These are phyloP conservation scores for Hedychridium roseum DNA, from an alignment of 2,888 invertebrate genomes.

Conservation along the genomic window DNA sequence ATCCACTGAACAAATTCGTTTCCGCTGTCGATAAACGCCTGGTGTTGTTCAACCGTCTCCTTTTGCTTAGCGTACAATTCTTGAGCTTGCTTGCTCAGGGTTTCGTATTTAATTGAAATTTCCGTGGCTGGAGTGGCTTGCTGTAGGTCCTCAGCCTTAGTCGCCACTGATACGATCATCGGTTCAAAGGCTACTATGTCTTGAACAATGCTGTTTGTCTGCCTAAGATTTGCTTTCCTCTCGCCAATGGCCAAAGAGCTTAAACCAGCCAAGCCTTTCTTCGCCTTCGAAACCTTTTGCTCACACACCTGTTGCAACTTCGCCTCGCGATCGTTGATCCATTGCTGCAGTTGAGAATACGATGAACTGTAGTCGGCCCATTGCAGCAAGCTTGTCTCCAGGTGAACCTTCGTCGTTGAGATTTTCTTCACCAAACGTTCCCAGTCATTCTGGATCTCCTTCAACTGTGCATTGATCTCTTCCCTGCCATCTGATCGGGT, in stretches of 20 bases:
- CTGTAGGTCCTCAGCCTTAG: constrained; percentile 91
- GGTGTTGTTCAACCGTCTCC: constrained; percentile 89
- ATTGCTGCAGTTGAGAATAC: constrained; percentile 90
- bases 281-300: constrained; percentile 81
- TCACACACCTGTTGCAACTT: constrained; percentile 90
- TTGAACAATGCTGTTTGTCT: constrained; percentile 93
- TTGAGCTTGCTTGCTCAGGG: constrained; percentile 87
- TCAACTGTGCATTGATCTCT: constrained; percentile 84
- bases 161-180: constrained; percentile 94
- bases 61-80: constrained; percentile 89
- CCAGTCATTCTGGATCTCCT: constrained; percentile 92
- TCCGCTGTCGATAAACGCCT: constrained; percentile 90
- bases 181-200: constrained; percentile 97
- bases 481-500: constrained; percentile 91
- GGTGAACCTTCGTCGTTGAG: constrained; percentile 87
- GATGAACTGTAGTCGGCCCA: constrained; percentile 97
- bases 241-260: constrained; percentile 84
- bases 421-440: constrained; percentile 90
- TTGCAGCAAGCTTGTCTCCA: constrained; percentile 90
- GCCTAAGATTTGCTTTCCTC: constrained; percentile 86
- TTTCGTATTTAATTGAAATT: constrained; percentile 90
- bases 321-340: constrained; percentile 93
- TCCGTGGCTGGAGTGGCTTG: constrained; percentile 91
- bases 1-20: constrained; percentile 94
- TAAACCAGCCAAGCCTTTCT: constrained; percentile 80